These are phyloP conservation scores for Thecophora atra DNA, from an alignment of 2,888 invertebrate species.

Conservation along the genomic window DNA sequence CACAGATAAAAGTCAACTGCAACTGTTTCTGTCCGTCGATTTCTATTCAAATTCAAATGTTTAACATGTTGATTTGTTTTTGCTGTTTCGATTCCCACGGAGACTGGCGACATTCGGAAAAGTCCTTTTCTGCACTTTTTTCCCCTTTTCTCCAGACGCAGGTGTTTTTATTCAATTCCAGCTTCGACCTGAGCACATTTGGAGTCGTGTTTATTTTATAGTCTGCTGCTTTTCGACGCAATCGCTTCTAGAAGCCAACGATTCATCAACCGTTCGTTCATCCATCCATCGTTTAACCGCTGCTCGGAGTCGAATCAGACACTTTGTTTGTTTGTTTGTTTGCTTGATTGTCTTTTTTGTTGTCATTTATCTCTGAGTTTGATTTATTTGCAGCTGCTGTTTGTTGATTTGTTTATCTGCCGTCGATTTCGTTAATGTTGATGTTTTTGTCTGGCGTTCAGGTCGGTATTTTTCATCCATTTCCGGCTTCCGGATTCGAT, in stretches of 20 bases:
- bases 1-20: too few relatives aligned
- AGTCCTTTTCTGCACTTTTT: not conserved
- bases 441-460: slow-evolving; percentile 11
- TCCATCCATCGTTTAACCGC: not conserved
- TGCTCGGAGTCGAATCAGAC: not conserved
- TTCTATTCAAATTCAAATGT: too few relatives aligned
- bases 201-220: not conserved
- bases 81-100: too few relatives aligned
- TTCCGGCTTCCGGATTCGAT: not conserved
- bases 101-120: too few relatives aligned
- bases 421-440: not conserved
- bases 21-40: too few relatives aligned
- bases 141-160: not conserved
- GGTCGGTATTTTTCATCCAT: not conserved
- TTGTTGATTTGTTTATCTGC: slow-evolving; percentile 5
- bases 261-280: not conserved
- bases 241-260: not conserved
- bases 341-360: not conserved
- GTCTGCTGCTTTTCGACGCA: not conserved
- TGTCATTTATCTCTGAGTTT: not conserved
- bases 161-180: not conserved
- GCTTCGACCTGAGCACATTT: not conserved
- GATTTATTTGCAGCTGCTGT: slow-evolving; percentile 2
- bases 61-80: too few relatives aligned
- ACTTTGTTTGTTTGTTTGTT: not conserved